Evolutionary conservation across 2,888 invertebrate species (phyloP).

Genomic region (Eurytoma californica): DNA sequence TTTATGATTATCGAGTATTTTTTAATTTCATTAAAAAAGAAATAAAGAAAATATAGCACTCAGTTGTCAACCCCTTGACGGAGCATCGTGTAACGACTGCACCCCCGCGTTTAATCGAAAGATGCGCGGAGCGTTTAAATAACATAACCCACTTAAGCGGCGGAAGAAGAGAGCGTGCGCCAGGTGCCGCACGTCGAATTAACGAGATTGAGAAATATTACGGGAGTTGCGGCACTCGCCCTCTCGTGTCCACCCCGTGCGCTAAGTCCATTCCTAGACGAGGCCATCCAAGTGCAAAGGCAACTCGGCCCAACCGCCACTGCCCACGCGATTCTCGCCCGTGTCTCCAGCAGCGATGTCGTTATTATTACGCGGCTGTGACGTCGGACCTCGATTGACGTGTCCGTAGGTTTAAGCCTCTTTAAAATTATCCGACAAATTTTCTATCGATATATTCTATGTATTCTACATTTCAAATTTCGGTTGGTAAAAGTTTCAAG

Average conservation of each 20-base stretch:
- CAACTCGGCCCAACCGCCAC: too few relatives aligned
- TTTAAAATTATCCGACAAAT: too few relatives aligned
- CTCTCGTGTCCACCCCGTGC: conserved; percentile 32
- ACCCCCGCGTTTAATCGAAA: conserved; percentile 3
- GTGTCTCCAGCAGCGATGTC: neutral
- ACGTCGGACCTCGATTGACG: too few relatives aligned
- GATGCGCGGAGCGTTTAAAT: conserved; percentile 9
- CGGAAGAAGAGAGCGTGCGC: too few relatives aligned
- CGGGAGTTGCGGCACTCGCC: conserved; percentile 54
- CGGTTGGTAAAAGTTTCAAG: neutral
- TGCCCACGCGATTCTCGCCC: neutral
- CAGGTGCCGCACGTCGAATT: conserved; percentile 46
- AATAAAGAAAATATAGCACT: too few relatives aligned
- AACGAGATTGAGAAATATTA: conserved; percentile 67
- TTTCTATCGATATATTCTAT: too few relatives aligned
- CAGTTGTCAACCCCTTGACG: too few relatives aligned
- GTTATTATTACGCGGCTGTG: too few relatives aligned
- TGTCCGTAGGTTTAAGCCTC: too few relatives aligned
- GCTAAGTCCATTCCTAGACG: conserved; percentile 72
- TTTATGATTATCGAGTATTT: too few relatives aligned
- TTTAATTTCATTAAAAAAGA: too few relatives aligned
- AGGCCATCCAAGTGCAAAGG: conserved; percentile 68
- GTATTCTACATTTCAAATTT: neutral
- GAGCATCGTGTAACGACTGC: too few relatives aligned
- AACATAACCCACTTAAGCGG: conserved; percentile 54